Percentiles rank a stretch among this genome's conserved stretches.
Evolutionary conservation across 2,888 invertebrate genomes (phyloP).

Genomic region (Steinernema carpocapsae): DNA sequence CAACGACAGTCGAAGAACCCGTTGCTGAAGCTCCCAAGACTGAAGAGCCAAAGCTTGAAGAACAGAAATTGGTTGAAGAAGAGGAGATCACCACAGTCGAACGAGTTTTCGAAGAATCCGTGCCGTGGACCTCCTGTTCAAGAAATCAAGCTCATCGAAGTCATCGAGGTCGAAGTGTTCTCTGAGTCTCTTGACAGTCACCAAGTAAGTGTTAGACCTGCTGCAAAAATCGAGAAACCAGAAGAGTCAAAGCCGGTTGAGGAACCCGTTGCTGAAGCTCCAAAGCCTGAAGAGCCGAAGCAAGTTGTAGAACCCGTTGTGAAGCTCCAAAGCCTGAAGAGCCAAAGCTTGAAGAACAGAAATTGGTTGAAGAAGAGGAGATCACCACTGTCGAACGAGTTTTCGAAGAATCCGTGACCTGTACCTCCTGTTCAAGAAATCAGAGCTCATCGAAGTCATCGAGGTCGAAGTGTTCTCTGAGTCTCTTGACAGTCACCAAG

Average conservation of each 20-base stretch:
- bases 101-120: conserved; percentile 30
- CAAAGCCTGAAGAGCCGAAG: conserved; percentile 10
- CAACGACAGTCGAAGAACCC: conserved; percentile 23
- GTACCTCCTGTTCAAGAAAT: too few relatives aligned
- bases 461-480: too few relatives aligned
- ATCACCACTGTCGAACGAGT: too few relatives aligned
- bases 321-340: conserved; percentile 9
- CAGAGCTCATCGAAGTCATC: too few relatives aligned
- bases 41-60: too few relatives aligned
- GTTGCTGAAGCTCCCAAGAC: conserved; percentile 23
- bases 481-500: too few relatives aligned
- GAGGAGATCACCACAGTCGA: background rate
- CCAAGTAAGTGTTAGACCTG: background rate
- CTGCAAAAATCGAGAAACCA: background rate
- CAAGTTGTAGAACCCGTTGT: conserved; percentile 27
- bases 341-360: background rate
- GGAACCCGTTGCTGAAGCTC: conserved; percentile 8
- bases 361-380: conserved; percentile 11
- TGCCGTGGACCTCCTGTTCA: conserved; percentile 9
- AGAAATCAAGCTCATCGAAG: background rate
- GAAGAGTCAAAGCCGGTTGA: background rate
- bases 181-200: background rate
- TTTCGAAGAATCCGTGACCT: too few relatives aligned
- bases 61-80: conserved; percentile 32
- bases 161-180: background rate